These are phyloP conservation scores for Prietella phreatophila DNA, from an alignment of 2,113 vertebrate genomes.

Conservation along the genomic window DNA sequence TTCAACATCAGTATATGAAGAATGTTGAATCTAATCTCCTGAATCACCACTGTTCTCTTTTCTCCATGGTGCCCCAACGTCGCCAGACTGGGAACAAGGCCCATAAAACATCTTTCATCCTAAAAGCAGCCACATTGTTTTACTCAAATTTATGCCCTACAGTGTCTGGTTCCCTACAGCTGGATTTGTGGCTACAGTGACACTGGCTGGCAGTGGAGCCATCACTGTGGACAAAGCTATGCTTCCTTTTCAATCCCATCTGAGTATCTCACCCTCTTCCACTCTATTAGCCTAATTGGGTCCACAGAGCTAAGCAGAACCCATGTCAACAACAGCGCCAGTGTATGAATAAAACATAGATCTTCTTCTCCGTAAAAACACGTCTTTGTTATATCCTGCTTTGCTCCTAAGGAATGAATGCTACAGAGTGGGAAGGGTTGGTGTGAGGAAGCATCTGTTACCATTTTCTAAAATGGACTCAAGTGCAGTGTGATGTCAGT, in stretches of 20 bases:
- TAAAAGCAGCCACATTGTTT: slow-evolving; percentile 72
- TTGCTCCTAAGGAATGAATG: slow-evolving; percentile 46
- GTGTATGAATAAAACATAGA: slow-evolving; percentile 56
- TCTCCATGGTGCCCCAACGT: slow-evolving; percentile 20
- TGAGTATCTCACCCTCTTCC: slow-evolving; percentile 38
- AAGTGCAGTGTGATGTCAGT: slow-evolving; percentile 29
- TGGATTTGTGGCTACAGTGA: slow-evolving; percentile 50
- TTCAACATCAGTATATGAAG: not conserved
- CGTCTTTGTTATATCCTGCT: slow-evolving; percentile 48
- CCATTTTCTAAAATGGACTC: slow-evolving; percentile 22
- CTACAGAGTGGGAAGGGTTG: not conserved
- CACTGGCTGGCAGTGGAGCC: slow-evolving; percentile 33
- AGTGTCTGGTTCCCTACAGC: slow-evolving; percentile 38
- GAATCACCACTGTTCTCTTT: slow-evolving; percentile 26
- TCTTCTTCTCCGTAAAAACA: slow-evolving; percentile 42
- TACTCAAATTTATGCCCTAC: slow-evolving; percentile 56
- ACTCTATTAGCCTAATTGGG: slow-evolving; percentile 56
- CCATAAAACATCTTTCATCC: slow-evolving; percentile 66
- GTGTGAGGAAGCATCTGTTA: slow-evolving; percentile 37
- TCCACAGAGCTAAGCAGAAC: slow-evolving; percentile 48
- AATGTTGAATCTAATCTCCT: slow-evolving; percentile 24
- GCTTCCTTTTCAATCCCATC: slow-evolving; percentile 45
- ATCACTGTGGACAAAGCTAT: slow-evolving; percentile 44
- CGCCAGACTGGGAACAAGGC: slow-evolving; percentile 57
- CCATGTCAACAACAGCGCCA: slow-evolving; percentile 40